Conservation (phyloP, 2,113 vertebrate genomes). For the Thalassoma bifasciatum region DNA sequence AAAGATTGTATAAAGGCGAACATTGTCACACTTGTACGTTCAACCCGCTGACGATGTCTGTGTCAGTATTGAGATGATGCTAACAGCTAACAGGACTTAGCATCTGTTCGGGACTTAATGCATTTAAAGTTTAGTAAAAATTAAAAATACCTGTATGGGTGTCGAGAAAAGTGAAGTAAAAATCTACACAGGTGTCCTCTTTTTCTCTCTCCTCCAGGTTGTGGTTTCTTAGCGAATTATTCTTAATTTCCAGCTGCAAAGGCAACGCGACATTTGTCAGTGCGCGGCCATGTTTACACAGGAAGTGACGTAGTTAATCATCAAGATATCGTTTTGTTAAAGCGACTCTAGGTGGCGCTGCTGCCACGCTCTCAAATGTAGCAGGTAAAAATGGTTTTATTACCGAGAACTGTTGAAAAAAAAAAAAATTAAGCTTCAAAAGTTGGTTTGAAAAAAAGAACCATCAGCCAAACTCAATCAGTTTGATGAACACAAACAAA, state of each 20-base stretch:
- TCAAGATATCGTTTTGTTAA: fast-evolving
- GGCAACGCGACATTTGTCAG: slow-evolving; percentile 76
- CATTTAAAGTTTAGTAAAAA: background rate
- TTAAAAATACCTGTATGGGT: slow-evolving; percentile 36
- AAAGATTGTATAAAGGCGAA: background rate
- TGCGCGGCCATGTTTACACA: slow-evolving; percentile 75
- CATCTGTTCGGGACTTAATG: background rate
- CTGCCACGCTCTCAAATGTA: slow-evolving; percentile 11
- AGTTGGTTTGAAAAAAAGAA: too few relatives aligned
- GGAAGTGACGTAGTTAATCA: slow-evolving; percentile 46
- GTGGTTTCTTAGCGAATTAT: too few relatives aligned
- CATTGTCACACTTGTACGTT: background rate
- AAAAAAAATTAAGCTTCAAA: too few relatives aligned
- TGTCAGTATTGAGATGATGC: background rate
- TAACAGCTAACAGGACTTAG: slow-evolving; percentile 13
- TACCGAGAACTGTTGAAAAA: too few relatives aligned
- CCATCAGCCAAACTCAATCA: too few relatives aligned
- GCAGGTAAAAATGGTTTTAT: background rate
- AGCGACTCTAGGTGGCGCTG: slow-evolving; percentile 50
- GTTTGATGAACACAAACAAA: too few relatives aligned
- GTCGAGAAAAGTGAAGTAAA: background rate
- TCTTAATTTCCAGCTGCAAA: background rate
- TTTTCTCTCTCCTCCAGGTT: background rate
- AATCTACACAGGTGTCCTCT: background rate
- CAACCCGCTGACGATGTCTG: background rate